Evolutionary conservation across 2,113 vertebrate genomes (phyloP).

Genomic region (Dicaeum eximium): DNA sequence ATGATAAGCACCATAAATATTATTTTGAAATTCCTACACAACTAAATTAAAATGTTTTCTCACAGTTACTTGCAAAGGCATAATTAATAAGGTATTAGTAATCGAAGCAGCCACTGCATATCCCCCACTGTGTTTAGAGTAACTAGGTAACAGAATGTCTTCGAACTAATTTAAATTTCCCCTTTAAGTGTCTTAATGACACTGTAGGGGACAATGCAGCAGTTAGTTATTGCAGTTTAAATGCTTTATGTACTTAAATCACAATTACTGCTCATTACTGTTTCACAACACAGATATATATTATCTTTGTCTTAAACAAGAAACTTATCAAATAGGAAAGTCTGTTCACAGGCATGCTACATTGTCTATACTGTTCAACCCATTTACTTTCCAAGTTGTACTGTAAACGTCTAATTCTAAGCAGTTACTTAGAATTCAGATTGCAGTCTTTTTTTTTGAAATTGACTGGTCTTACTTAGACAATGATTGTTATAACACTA

Average conservation of each 20-base stretch:
- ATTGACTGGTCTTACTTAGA: neutral
- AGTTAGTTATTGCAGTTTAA: neutral
- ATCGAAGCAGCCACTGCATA: neutral
- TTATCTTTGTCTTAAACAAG: neutral
- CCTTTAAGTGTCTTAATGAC: neutral
- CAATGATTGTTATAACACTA: neutral
- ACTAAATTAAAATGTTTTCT: neutral
- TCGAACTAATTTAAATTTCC: neutral
- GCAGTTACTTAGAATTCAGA: neutral
- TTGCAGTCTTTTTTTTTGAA: neutral
- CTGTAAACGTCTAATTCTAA: neutral
- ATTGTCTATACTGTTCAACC: neutral
- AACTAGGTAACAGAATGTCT: neutral
- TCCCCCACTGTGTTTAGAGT: neutral
- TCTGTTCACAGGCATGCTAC: neutral
- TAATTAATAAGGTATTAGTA: neutral
- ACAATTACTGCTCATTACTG: neutral
- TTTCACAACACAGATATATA: neutral
- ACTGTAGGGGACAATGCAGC: neutral
- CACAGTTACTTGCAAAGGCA: neutral
- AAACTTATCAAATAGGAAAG: neutral
- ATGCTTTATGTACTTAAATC: neutral
- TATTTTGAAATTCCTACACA: neutral
- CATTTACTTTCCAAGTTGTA: neutral
- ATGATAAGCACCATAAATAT: neutral